Percentiles rank a stretch among this genome's conserved stretches.
Conservation (phyloP, 2,888 invertebrate genomes). For the Eulithis prunata region DNA sequence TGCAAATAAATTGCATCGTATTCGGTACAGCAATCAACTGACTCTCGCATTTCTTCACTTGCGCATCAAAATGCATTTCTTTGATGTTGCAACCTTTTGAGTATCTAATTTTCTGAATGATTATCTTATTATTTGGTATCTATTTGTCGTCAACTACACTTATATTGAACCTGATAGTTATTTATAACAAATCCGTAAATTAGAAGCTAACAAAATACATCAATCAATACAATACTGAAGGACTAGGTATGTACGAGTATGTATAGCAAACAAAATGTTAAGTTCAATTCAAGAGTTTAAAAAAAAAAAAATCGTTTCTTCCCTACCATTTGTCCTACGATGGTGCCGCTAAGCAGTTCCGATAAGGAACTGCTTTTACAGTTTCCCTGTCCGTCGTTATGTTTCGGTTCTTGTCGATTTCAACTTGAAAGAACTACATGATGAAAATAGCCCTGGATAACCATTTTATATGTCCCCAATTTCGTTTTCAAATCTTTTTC, state of each 20-base stretch:
- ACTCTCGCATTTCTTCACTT: conserved; percentile 19
- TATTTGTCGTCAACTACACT: not conserved
- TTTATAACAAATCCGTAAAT: too few relatives aligned
- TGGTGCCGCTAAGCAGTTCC: too few relatives aligned
- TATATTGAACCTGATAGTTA: not conserved
- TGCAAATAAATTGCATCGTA: conserved; percentile 7
- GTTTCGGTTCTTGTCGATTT: conserved; percentile 41
- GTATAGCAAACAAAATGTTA: too few relatives aligned
- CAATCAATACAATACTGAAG: too few relatives aligned
- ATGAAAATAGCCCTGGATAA: conserved; percentile 42
- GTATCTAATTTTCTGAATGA: conserved; percentile 9
- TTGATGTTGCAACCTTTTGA: conserved; percentile 14
- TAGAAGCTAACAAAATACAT: too few relatives aligned
- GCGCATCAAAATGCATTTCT: conserved; percentile 20
- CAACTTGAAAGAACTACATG: conserved; percentile 37
- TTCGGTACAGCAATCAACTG: conserved; percentile 16
- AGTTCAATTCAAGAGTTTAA: too few relatives aligned
- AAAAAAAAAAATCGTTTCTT: too few relatives aligned
- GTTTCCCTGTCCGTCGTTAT: conserved; percentile 47
- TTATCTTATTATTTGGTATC: conserved; percentile 6
- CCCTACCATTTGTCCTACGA: conserved; percentile 23
- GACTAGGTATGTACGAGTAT: too few relatives aligned
- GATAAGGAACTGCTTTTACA: conserved; percentile 30
- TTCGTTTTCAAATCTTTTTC: conserved; percentile 38
- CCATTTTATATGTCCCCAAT: conserved; percentile 41